These are phyloP conservation scores for Manis pentadactyla DNA, from an alignment of 2,797 vertebrate genomes.

Conservation along the genomic window DNA sequence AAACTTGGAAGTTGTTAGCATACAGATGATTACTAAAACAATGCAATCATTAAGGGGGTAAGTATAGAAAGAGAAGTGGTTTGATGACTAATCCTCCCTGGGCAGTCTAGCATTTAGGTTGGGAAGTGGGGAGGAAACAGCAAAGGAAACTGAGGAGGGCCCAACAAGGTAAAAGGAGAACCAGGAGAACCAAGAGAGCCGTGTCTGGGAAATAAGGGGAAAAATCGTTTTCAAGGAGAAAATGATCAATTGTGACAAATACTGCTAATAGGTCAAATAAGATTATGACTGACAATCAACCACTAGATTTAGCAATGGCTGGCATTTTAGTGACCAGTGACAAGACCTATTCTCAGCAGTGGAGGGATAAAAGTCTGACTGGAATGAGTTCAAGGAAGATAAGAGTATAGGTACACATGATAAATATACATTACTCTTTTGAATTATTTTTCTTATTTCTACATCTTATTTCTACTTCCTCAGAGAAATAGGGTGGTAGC, in stretches of 20 bases:
- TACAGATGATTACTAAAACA: slow-evolving; percentile 54
- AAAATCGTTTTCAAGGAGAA: neutral
- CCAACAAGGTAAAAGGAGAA: neutral
- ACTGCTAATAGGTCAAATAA: slow-evolving; percentile 10
- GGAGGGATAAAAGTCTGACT: neutral
- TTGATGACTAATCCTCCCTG: neutral
- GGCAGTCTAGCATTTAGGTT: neutral
- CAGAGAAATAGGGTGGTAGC: neutral
- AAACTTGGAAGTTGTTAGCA: slow-evolving; percentile 16
- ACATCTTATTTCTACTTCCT: slow-evolving; percentile 8
- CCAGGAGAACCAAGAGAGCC: neutral
- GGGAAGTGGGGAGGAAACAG: neutral
- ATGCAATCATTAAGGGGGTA: neutral
- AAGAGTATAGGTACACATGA: neutral
- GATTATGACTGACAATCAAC: neutral
- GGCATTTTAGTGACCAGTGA: neutral
- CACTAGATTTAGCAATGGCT: neutral
- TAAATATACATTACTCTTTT: neutral
- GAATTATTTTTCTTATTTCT: slow-evolving; percentile 37
- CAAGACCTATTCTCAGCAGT: neutral
- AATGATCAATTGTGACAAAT: neutral
- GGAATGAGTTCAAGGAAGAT: neutral
- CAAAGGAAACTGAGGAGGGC: neutral
- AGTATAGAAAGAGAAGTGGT: neutral
- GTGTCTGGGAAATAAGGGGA: slow-evolving; percentile 14